Evolutionary conservation across 2,113 vertebrate genomes (phyloP).

Genomic region (Anoura caudifer): DNA sequence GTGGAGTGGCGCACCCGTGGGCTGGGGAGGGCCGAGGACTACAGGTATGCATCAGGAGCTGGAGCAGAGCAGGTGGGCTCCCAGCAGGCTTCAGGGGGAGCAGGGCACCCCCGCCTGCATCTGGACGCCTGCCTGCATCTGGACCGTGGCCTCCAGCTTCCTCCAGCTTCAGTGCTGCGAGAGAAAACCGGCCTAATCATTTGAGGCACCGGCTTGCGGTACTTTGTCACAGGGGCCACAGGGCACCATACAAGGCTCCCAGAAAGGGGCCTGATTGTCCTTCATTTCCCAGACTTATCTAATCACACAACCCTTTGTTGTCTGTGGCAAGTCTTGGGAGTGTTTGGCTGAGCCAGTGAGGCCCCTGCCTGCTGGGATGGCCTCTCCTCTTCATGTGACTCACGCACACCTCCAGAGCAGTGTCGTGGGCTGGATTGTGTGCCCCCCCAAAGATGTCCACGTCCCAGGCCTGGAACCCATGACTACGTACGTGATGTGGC

Average conservation of each 20-base stretch:
- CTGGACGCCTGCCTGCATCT: neutral
- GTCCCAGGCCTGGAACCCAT: neutral
- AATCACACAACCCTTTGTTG: fast-evolving
- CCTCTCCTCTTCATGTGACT: neutral
- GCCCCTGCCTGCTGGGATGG: neutral
- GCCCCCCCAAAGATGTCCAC: neutral
- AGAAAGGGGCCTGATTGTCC: neutral
- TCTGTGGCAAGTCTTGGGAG: neutral
- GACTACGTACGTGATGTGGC: neutral
- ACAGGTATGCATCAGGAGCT: too few relatives aligned
- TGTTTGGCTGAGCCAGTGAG: neutral
- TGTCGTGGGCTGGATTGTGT: fast-evolving
- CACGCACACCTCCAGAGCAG: neutral
- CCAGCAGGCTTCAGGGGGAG: neutral
- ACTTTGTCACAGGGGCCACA: neutral
- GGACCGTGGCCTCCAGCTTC: neutral
- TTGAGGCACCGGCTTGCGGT: neutral
- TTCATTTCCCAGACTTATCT: fast-evolving
- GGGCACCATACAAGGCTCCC: neutral
- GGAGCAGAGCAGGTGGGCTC: neutral
- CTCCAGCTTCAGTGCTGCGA: neutral
- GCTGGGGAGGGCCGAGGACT: neutral
- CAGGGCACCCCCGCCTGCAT: fast-evolving
- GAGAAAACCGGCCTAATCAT: neutral
- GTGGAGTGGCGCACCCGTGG: fast-evolving